Percentiles rank a stretch among this genome's conserved stretches.
These are phyloP conservation scores for Cossypha niveicapilla DNA, from an alignment of 2,797 vertebrate genomes.

Conservation along the genomic window DNA sequence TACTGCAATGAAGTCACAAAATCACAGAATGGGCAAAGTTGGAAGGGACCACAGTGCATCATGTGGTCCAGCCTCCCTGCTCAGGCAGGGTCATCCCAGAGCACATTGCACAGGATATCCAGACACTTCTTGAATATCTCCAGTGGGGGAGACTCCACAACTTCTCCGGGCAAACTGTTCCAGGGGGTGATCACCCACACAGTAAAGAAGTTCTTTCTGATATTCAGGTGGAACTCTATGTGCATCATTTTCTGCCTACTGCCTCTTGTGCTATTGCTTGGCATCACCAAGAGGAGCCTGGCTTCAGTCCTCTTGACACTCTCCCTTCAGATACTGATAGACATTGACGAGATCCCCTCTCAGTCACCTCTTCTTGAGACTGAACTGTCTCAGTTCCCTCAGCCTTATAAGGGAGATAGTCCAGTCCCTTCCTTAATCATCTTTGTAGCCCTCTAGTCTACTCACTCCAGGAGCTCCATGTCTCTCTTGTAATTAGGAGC, in stretches of 20 bases:
- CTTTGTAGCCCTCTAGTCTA: rapidly evolving
- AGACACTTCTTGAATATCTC: neutral
- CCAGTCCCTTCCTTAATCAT: too few species aligned
- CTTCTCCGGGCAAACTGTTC: neutral
- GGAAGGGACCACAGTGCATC: neutral
- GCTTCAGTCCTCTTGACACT: neutral
- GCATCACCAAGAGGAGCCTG: neutral
- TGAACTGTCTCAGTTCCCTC: neutral
- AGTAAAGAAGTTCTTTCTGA: neutral
- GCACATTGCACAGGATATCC: neutral
- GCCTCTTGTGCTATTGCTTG: neutral
- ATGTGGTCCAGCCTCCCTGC: neutral
- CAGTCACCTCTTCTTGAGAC: neutral
- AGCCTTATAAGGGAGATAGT: neutral
- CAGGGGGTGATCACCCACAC: rapidly evolving
- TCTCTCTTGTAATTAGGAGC: neutral
- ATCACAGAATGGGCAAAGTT: neutral
- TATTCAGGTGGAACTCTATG: neutral
- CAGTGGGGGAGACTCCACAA: rapidly evolving
- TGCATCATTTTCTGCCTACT: neutral
- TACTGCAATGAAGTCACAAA: neutral
- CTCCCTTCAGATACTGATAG: neutral
- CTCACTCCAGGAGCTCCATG: neutral
- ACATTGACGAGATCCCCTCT: neutral
- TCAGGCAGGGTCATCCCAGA: neutral